Base-by-base conservation (phyloP, 2,888 invertebrate species). In the Ephialtes manifestator region DNA sequence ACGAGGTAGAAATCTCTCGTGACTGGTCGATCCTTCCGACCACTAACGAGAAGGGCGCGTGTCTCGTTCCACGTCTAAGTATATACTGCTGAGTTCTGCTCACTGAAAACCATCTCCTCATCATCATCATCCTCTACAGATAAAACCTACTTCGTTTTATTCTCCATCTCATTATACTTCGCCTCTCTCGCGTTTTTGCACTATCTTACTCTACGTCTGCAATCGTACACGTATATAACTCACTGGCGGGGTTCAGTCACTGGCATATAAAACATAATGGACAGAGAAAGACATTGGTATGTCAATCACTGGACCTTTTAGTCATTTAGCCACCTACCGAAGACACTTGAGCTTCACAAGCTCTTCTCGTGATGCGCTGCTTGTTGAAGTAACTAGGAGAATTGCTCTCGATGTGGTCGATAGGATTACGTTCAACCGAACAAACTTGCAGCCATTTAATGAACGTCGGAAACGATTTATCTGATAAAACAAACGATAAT, bases 121-220 rank as follows among this genome's bases (percentile, higher is more conserved):
- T 70, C 70, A 53, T 71, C 65, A 31, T 72, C 72, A 28, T 72
- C 72, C 15, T 20, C 63, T 8, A 31, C 48, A 43, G 63, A 60
- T 75, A 46, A 75, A 75, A 75, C 60, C 63, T 39, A 63, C 63
- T 60, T 48, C 20, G 48, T 63, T 75, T 75, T 75, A 75, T 63
- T 63, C 58, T 31, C 63, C 74, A 75, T 75, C 74, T 75, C 74
- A 75, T 75, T 75, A 75, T 63, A 63, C 35, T n/a, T 60, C 48
- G 28, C 58, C 48, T 46, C 46, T 43, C 58, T 24, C 53, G 51
- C 11, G 18, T 39, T 31, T 60, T 60, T 46, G 28, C 43, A 24
- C 18, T 48, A 43, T 31, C 46, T 48, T 31, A 4, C 74, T 13
- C n/a, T n/a, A 46, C n/a, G 46, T 31, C 31, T 48, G 18, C n/a